Base-by-base conservation (phyloP, 2,797 vertebrate species). In the Pantherophis alleghaniensis region DNA sequence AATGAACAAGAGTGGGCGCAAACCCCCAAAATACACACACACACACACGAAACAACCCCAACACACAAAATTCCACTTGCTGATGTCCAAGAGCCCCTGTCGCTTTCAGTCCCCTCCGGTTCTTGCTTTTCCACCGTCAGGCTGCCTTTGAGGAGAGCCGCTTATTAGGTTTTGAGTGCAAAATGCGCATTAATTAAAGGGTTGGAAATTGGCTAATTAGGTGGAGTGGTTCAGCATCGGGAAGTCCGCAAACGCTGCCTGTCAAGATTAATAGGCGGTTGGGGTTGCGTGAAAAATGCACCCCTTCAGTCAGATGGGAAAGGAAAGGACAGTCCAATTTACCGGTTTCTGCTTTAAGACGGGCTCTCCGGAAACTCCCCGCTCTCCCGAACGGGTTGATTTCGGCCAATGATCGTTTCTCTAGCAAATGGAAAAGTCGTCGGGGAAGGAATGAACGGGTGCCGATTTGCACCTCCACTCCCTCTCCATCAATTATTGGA, bases 71-170 rank as follows among this genome's bases (percentile, higher is more conserved):
- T 9, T 14, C 18, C 1, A 2, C 1, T 1, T 32, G 32, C 74
- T n/a, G 10, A 16, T 18, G 12, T 13, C n/a, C 13, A 53, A 42
- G 87, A 42, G 87, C 2, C 3, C 20, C 61, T 12, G 22, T 61
- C 63, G 2, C 5, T 26, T 11, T 16, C 10, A 1, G 47, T 51
- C 37, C 7, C 7, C 59, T 9, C 24, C 22, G 3, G 53, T 42
- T 28, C 53, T 7, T 22, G 1, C 47, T 12, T 9, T 20, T 47
- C n/a, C 24, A n/a, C 6, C 1, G 2, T 22, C 4, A 0, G 32
- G 28, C 37, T 16, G 28, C 26, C 2, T 20, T 47, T 7, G 56
- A 55, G 1, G 0, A 0, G 7, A 0, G 61, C 0, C 0, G 1
- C 57, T 20, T 2, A 47, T 88, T 24, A 92, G 87, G 2, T 1